Conservation (phyloP, 2,113 vertebrate genomes). For the Entelurus aequoreus region DNA sequence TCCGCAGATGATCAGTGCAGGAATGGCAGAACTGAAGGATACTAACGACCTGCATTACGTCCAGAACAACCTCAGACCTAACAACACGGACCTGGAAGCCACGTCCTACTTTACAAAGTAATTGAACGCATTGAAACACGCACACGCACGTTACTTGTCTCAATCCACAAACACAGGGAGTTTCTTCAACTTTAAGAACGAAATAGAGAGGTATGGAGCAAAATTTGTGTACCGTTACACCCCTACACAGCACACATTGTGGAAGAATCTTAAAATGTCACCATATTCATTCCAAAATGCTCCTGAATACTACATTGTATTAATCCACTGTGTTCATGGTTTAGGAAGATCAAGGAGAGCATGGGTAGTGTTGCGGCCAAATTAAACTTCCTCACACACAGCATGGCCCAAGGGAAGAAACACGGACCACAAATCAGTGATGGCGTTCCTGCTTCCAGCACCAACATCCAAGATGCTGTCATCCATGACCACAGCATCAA, state of each 20-base stretch:
- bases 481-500: conserved; percentile 41
- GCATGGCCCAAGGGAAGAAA: conserved; percentile 65
- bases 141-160: neutral
- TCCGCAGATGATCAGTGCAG: conserved; percentile 79
- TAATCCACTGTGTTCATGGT: conserved; percentile 1
- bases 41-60: conserved; percentile 79
- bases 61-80: conserved; percentile 79
- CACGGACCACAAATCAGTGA: neutral
- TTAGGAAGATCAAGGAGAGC: conserved; percentile 88
- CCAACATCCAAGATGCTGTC: conserved; percentile 66
- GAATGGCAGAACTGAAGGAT: conserved; percentile 79
- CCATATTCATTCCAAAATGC: too few relatives aligned
- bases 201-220: too few relatives aligned
- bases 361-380: conserved; percentile 84
- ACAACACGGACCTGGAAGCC: conserved; percentile 81
- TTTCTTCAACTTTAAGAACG: too few relatives aligned
- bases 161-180: neutral
- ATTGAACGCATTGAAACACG: neutral
- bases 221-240: too few relatives aligned
- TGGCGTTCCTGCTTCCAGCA: conserved; percentile 32
- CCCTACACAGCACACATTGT: too few relatives aligned
- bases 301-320: too few relatives aligned
- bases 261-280: too few relatives aligned
- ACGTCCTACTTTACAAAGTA: conserved; percentile 88
- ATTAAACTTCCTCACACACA: conserved; percentile 84